Evolutionary conservation across 2,797 vertebrate genomes (phyloP), one percentile per base, ranked within the genome.

Genomic region (Darevskia nairensis): DNA sequence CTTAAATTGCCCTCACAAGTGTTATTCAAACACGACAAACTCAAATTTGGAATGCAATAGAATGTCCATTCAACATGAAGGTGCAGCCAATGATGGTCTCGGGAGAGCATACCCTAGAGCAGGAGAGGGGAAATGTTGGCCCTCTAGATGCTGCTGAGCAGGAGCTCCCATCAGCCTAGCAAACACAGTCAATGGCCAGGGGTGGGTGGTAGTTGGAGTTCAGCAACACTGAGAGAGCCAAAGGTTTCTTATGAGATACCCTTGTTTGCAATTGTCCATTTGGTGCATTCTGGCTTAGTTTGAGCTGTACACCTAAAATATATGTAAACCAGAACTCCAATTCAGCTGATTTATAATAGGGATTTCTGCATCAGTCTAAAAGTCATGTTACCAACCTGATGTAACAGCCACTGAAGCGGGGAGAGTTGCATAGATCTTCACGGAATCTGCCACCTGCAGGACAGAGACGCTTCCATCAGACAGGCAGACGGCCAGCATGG

Each of bases 401-500:
- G 98, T 99, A 71, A 99, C 98, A 68, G 98, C 98, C 7, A 92
- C 95, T 0, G 97, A 92, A 46, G 97, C 89, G 0, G 98, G 98
- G 15, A 99, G 97, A 0, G 96, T 94, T 3, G 98, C 98, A 2
- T 95, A 96, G 21, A 98, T 93, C 81, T 94, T 97, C 77, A 97
- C 97, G 0, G 85, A n/a, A 6, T 98, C 98, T 0, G 97, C 96
- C 75, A 99, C 98, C 64, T 98, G 98, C 89, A 99, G 94, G 88
- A 99, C 97, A 66, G 97, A 96, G 93, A 99, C 97, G 71, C 98
- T 98, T 92, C 99, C 98, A 1, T 99, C 98, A 0, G 98, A 98
- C 88, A 98, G 95, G 87, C 98, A 99, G 84, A 95, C 77, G 0
- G 98, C 98, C 95, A 98, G 94, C 96, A 98, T 96, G 68, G 97